A percentile compares a stretch with the other conserved stretches of the same genome.
These are phyloP conservation scores for Euborellia annulipes DNA, from an alignment of 1,140 invertebrate species.

Conservation along the genomic window DNA sequence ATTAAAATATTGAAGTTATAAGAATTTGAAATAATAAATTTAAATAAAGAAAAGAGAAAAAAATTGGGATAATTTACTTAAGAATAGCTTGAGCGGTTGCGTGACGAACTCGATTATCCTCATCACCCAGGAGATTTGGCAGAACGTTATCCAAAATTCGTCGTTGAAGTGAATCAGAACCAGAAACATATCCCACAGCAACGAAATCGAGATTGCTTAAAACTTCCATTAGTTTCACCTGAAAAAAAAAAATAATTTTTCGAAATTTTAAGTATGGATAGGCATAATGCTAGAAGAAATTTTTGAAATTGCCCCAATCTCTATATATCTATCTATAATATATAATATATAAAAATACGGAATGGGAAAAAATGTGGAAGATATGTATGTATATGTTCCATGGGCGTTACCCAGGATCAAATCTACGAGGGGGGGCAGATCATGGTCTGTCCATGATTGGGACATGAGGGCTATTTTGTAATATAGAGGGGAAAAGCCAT, in stretches of 20 bases:
- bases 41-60: conserved; percentile 2
- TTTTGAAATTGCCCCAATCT: no score
- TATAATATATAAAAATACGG: no score
- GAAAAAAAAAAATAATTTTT: conserved; percentile 14
- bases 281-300: conserved; percentile 6
- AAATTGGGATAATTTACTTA: conserved; percentile 36
- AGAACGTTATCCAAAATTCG: conserved; percentile 43
- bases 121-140: conserved; percentile 48
- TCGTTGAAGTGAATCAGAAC: conserved; percentile 35
- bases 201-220: conserved; percentile 39
- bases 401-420: no score
- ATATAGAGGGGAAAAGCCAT: no score
- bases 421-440: no score
- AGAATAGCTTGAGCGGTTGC: conserved; percentile 49
- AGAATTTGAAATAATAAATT: neutral
- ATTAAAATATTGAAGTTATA: neutral
- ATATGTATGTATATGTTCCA: no score
- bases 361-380: no score
- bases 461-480: no score
- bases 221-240: conserved; percentile 42
- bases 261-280: conserved; percentile 7
- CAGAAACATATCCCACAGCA: conserved; percentile 31
- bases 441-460: no score
- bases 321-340: no score
- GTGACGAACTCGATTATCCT: conserved; percentile 59